Conservation (phyloP, 2,888 invertebrate species). For the Graphium colonna region DNA sequence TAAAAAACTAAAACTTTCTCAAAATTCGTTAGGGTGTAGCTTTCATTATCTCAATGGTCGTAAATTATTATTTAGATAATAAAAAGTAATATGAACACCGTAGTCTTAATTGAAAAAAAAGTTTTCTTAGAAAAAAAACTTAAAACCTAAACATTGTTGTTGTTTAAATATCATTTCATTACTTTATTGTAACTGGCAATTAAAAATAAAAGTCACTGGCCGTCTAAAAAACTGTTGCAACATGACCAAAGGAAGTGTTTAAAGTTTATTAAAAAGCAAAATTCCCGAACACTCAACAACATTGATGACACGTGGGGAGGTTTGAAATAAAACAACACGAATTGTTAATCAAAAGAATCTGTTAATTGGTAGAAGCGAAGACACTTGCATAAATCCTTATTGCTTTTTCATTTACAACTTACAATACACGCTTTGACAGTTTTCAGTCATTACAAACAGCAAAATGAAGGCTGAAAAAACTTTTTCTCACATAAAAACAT, state of each 20-base stretch:
- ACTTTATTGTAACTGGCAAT: too few species aligned
- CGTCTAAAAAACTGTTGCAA: constrained; percentile 22
- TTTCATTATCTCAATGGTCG: too few species aligned
- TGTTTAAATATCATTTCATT: too few species aligned
- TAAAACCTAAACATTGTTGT: too few species aligned
- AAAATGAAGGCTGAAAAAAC: not conserved
- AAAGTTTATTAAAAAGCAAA: not conserved
- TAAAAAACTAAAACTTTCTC: not conserved
- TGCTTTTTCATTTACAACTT: constrained; percentile 15
- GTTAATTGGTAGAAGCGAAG: constrained; percentile 75
- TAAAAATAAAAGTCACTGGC: too few species aligned
- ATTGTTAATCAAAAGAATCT: constrained; percentile 65
- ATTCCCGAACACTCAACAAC: not conserved
- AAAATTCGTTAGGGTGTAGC: not conserved
- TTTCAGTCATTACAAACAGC: not conserved
- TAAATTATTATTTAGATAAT: constrained; percentile 6
- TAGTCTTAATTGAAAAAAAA: too few species aligned
- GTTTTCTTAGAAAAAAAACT: too few species aligned
- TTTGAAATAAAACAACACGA: constrained; percentile 56
- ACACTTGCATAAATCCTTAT: constrained; percentile 46
- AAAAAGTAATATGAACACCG: too few species aligned
- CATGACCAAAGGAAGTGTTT: constrained; percentile 16
- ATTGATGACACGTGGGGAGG: not conserved
- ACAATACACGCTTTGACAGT: constrained; percentile 7
- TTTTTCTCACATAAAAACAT: not conserved